phyloP scores from a whole-genome alignment of 2,113 vertebrate species.

The Centropristis striata region DNA sequence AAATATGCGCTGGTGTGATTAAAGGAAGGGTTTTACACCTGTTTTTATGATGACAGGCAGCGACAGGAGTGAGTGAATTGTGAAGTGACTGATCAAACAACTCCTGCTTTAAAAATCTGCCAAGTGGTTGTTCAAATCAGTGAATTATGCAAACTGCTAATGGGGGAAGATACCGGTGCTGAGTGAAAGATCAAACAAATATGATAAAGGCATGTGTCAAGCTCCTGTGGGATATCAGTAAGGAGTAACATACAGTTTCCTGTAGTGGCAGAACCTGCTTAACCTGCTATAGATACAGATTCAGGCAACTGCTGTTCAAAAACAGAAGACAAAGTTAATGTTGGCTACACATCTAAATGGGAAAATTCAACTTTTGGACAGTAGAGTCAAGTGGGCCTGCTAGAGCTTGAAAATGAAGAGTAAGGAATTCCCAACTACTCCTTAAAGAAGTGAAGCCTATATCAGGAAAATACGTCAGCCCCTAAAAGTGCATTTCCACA shows the following conservation, averaged over 20 bases:
- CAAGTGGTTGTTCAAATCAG: not conserved
- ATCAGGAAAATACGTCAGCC: slow-evolving; percentile 42
- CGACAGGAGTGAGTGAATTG: slow-evolving; percentile 3
- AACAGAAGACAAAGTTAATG: not conserved
- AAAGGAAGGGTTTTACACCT: slow-evolving; percentile 30
- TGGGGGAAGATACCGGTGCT: not conserved
- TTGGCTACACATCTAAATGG: not conserved
- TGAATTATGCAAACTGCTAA: slow-evolving; percentile 29
- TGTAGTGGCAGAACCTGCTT: not conserved
- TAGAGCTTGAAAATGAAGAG: slow-evolving; percentile 21
- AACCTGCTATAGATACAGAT: not conserved
- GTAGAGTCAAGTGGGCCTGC: not conserved
- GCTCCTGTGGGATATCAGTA: not conserved
- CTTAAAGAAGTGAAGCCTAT: slow-evolving; percentile 33
- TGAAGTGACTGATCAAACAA: slow-evolving; percentile 22
- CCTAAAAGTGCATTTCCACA: slow-evolving; percentile 41
- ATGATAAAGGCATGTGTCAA: not conserved
- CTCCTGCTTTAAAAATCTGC: slow-evolving; percentile 11
- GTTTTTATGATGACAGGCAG: slow-evolving; percentile 24
- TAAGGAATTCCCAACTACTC: slow-evolving; percentile 20
- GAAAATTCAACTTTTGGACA: slow-evolving; percentile 15
- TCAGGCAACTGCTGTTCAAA: slow-evolving; percentile 5
- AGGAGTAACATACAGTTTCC: not conserved
- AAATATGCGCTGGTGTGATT: not conserved
- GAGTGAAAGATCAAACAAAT: slow-evolving; percentile 21